Base-by-base conservation (phyloP, 2,888 invertebrate species). In the Apamea epomidion region DNA sequence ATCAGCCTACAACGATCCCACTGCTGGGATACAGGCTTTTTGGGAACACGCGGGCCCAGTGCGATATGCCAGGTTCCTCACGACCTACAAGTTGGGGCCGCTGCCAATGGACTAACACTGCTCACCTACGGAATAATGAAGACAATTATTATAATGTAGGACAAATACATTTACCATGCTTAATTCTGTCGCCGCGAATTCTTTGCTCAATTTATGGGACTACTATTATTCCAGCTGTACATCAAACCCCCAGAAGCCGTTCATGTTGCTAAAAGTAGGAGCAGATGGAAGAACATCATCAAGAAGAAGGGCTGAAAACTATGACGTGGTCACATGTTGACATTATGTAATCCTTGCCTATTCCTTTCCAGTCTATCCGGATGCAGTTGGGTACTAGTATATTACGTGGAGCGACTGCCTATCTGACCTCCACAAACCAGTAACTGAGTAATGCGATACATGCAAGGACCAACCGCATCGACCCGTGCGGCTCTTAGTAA, bases 101-200 rank as follows among this genome's bases (percentile, higher is more conserved):
- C 48, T 48, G 0, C 4, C 54, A 2, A 25, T 54, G 21, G 3
- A 2, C 25, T 10, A 51, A 21, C 25, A 58, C 58, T 25, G 12
- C 48, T 48, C 48, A 42, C 51, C 58, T 42, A 21, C 37, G 3
- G 29, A 74, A 48, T 48, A 58, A 74, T 82, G 48, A 29, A 45
- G 25, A 58, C 10, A 64, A 80, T 48, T 74, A 48, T 2, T 2
- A 37, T 65, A 82, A 48, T 71, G 8, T 51, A n/a, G 25, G 14
- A 14, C n/a, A 21, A 1, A 42, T n/a, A n/a, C 29, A 45, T 45
- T 69, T n/a, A 48, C 18, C 25, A 18, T 54, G 37, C 21, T 51
- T 25, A 58, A 29, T 21, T 51, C 37, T n/a, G 5, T 48, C 14
- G 29, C 3, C 6, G 25, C 68, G 0, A 10, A 5, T 32, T 72